phyloP scores from a whole-genome alignment of 2,113 vertebrate genomes.

The Kobus ellipsiprymnus region DNA sequence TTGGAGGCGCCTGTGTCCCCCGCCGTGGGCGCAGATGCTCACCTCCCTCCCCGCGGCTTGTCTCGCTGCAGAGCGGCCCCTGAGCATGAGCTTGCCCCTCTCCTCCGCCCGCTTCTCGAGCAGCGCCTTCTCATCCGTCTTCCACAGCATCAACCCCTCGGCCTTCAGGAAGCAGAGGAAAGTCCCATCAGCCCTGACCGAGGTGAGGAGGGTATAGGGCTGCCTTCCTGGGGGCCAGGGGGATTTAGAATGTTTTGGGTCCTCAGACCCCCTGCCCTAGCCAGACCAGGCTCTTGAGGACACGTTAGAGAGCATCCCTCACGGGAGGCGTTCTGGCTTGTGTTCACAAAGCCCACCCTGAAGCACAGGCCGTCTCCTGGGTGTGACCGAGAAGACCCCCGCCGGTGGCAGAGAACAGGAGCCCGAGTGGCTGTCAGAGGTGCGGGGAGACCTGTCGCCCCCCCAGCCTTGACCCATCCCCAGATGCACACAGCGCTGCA shows the following conservation, averaged over 20 bases:
- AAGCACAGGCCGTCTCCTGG: background rate
- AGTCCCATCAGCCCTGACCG: slow-evolving; percentile 87
- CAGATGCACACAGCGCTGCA: background rate
- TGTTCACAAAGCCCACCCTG: background rate
- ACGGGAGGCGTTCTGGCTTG: background rate
- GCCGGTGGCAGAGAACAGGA: background rate
- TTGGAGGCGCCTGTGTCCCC: background rate
- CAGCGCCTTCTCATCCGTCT: slow-evolving; percentile 90
- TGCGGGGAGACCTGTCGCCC: background rate
- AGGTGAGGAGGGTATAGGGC: slow-evolving; percentile 80
- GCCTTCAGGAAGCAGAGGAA: slow-evolving; percentile 93
- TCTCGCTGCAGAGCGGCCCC: slow-evolving; percentile 78
- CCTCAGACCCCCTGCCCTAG: background rate
- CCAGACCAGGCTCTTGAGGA: background rate
- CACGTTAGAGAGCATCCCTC: background rate
- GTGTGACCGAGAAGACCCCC: background rate
- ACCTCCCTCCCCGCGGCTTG: background rate
- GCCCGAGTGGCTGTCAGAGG: too few relatives aligned
- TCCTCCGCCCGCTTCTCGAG: slow-evolving; percentile 82
- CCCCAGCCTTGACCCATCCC: background rate
- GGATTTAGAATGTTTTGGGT: background rate
- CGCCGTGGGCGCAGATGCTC: accelerated
- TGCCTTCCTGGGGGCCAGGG: slow-evolving; percentile 23
- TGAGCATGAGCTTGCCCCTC: slow-evolving; percentile 84
- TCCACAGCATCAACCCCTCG: slow-evolving; percentile 93